A percentile compares a stretch with the other conserved stretches of the same genome.
These are phyloP conservation scores for Oceanodroma tethys DNA, from an alignment of 2,113 vertebrate genomes.

Conservation along the genomic window DNA sequence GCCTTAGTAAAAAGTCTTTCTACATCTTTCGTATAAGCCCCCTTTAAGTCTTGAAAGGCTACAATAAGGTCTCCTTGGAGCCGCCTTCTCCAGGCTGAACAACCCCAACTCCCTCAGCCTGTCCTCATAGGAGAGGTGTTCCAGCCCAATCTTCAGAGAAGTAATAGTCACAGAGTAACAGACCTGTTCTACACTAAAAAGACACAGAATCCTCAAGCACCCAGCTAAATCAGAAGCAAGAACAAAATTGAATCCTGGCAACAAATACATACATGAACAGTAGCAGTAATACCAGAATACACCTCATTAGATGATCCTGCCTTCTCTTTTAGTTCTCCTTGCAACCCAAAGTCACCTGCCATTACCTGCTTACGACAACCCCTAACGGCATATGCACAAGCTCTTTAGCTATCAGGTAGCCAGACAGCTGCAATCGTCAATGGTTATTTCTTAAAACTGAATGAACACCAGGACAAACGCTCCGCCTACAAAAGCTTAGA, in stretches of 20 bases:
- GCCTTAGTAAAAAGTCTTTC: background rate
- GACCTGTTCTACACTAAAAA: background rate
- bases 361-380: background rate
- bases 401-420: background rate
- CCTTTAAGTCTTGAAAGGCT: background rate
- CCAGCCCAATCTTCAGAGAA: background rate
- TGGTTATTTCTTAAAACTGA: background rate
- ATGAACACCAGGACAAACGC: background rate
- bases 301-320: background rate
- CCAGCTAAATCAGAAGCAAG: background rate
- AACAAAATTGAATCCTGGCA: background rate
- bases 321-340: background rate
- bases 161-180: background rate
- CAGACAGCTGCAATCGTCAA: background rate
- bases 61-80: background rate
- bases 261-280: background rate
- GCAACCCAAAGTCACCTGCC: background rate
- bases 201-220: background rate
- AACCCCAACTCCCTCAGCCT: background rate
- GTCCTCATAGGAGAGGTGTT: background rate
- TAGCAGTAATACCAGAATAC: background rate
- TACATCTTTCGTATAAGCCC: background rate
- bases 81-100: background rate
- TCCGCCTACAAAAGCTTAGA: background rate
- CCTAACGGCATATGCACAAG: background rate